These are phyloP conservation scores for Clinocottus analis DNA, from an alignment of 2,113 vertebrate species.

Conservation along the genomic window DNA sequence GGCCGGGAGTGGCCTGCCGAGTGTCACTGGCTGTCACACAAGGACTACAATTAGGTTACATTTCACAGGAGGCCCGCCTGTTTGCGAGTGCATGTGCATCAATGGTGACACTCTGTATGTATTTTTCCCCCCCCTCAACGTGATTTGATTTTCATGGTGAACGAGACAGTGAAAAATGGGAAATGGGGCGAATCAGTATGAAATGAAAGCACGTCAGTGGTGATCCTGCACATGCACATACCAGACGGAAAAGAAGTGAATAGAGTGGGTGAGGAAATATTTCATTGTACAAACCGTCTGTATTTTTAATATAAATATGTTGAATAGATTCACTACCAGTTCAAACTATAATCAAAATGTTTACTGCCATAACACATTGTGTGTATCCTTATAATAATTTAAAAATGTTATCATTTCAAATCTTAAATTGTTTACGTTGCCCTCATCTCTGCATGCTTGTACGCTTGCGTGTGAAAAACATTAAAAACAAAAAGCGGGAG, in stretches of 20 bases:
- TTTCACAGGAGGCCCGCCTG: slow-evolving; percentile 47
- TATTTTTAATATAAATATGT: not conserved
- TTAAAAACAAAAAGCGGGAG: not conserved
- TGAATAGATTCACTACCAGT: not conserved
- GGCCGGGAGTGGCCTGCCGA: slow-evolving; percentile 51
- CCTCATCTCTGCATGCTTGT: not conserved
- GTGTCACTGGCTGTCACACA: slow-evolving; percentile 60
- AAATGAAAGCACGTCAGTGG: slow-evolving; percentile 33
- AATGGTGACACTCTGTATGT: slow-evolving; percentile 39
- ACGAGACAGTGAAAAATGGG: slow-evolving; percentile 23
- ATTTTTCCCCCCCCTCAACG: slow-evolving; percentile 50
- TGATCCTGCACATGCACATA: slow-evolving; percentile 1
- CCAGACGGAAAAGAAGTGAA: not conserved
- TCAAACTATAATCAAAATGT: not conserved
- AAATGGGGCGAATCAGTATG: slow-evolving; percentile 43
- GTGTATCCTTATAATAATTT: too few relatives aligned
- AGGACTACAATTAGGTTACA: slow-evolving; percentile 60
- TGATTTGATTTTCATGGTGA: slow-evolving; percentile 53
- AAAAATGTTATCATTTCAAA: too few relatives aligned
- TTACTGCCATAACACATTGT: not conserved
- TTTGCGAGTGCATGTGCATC: slow-evolving; percentile 38
- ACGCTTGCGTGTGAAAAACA: not conserved
- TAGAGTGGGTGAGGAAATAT: not conserved
- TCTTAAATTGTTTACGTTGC: not conserved
- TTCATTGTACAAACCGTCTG: not conserved